A percentile compares a stretch with the other conserved stretches of the same genome.
Evolutionary conservation across 2,797 vertebrate species (phyloP).

Genomic region (Nannoperca australis): DNA sequence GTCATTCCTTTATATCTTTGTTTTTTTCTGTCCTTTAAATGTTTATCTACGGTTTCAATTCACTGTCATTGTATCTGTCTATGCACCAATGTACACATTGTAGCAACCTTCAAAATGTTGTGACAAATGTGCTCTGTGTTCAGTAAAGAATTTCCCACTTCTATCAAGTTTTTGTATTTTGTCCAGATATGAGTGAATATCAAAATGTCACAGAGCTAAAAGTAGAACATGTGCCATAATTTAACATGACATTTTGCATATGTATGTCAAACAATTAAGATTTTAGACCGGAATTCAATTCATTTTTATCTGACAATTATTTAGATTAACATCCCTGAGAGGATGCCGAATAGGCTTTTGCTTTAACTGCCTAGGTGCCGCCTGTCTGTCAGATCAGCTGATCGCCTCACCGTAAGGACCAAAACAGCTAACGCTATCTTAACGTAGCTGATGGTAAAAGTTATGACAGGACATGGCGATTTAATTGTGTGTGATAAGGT

Average conservation of each 20-base stretch:
- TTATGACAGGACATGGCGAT: conserved; percentile 40
- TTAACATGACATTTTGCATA: not conserved
- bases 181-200: not conserved
- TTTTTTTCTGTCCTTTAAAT: conserved; percentile 46
- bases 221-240: not conserved
- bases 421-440: conserved; percentile 59
- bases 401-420: conserved; percentile 41
- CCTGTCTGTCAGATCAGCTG: conserved; percentile 64
- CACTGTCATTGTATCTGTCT: conserved; percentile 45
- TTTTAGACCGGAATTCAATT: not conserved
- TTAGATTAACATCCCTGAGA: not conserved
- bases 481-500: conserved; percentile 44
- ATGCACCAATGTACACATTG: conserved; percentile 61
- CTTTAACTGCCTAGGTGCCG: conserved; percentile 20
- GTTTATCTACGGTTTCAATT: conserved; percentile 37
- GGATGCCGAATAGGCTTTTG: not conserved
- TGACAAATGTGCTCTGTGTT: conserved; percentile 53
- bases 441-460: conserved; percentile 37
- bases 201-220: not conserved
- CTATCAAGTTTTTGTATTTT: conserved; percentile 24
- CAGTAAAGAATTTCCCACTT: conserved; percentile 64
- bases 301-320: not conserved
- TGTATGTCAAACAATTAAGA: not conserved
- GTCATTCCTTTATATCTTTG: conserved; percentile 63
- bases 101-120: conserved; percentile 36